Evolutionary conservation across 1,140 invertebrate species (phyloP).

Genomic region (Drosophila tristis): DNA sequence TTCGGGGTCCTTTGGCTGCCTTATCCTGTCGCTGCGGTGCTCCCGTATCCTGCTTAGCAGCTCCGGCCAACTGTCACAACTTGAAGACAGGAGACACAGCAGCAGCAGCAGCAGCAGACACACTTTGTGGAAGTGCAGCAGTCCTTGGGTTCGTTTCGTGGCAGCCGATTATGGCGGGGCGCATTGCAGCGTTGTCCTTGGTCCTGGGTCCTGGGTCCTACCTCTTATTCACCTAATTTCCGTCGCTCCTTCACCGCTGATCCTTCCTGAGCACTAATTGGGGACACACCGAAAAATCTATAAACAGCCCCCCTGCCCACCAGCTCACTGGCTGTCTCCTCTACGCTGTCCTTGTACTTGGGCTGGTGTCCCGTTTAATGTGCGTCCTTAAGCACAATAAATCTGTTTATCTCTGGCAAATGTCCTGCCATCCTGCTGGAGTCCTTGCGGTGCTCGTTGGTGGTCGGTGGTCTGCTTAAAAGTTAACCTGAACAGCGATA

Average conservation of each 20-base stretch:
- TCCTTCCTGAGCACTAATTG: constrained; percentile 58
- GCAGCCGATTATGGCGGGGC: constrained; percentile 34
- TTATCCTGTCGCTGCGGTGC: too few relatives aligned
- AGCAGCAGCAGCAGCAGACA: neutral
- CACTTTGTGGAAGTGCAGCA: constrained; percentile 50
- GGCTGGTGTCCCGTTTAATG: constrained; percentile 43
- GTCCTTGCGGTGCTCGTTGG: constrained; percentile 21
- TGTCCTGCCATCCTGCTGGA: constrained; percentile 43
- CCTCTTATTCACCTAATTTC: constrained; percentile 70
- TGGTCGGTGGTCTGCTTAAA: constrained; percentile 45
- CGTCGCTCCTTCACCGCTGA: constrained; percentile 20
- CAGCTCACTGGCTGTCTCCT: neutral
- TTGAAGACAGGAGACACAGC: constrained; percentile 11
- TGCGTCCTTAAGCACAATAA: constrained; percentile 69
- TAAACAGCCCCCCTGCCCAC: constrained; percentile 42
- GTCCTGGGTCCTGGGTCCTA: neutral
- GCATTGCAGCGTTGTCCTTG: constrained; percentile 26
- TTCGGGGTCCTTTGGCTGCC: constrained; percentile 6
- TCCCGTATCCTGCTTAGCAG: constrained; percentile 29
- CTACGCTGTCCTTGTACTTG: constrained; percentile 37
- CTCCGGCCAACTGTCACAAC: constrained; percentile 53
- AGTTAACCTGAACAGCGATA: constrained; percentile 43
- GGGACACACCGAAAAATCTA: constrained; percentile 65
- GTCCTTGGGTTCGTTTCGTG: neutral
- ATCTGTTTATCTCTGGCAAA: constrained; percentile 76